phyloP scores from a whole-genome alignment of 2,888 invertebrate species.

The Stictocephala bisonia region DNA sequence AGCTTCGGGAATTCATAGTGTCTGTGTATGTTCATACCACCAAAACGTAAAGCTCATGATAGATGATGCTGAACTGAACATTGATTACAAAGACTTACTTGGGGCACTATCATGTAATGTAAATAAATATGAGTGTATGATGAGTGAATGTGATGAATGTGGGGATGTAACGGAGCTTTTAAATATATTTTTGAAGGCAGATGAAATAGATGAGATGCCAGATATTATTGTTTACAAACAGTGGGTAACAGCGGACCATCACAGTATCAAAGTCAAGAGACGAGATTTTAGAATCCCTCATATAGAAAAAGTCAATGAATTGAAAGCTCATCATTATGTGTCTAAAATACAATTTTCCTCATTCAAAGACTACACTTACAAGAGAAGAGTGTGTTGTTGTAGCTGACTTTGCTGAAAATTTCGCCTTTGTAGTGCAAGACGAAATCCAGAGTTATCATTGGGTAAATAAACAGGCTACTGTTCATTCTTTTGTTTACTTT shows the following conservation, averaged over 20 bases:
- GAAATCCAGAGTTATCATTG: constrained; percentile 39
- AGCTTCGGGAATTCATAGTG: constrained; percentile 25
- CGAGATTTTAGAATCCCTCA: constrained; percentile 23
- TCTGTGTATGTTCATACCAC: constrained; percentile 23
- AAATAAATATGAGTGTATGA: constrained; percentile 35
- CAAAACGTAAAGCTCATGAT: constrained; percentile 29
- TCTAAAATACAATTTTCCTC: constrained; percentile 35
- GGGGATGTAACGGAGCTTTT: neutral
- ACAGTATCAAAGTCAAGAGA: constrained; percentile 27
- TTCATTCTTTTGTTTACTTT: constrained; percentile 34
- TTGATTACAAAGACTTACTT: constrained; percentile 35
- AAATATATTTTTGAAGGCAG: constrained; percentile 23
- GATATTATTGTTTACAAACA: constrained; percentile 18
- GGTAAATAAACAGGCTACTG: constrained; percentile 22
- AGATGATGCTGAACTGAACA: constrained; percentile 13
- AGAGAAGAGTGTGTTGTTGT: constrained; percentile 29
- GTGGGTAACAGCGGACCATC: constrained; percentile 28
- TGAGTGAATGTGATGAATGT: no score
- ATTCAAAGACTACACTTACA: constrained; percentile 20
- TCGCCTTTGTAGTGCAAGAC: constrained; percentile 32
- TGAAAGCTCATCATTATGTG: constrained; percentile 24
- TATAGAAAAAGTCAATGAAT: constrained; percentile 19
- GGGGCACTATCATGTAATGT: constrained; percentile 32
- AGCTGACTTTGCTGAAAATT: constrained; percentile 35
- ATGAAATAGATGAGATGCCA: constrained; percentile 10